A percentile compares a stretch with the other conserved stretches of the same genome.
Evolutionary conservation across 2,888 invertebrate genomes (phyloP).

Genomic region (Apodemia hepburni): DNA sequence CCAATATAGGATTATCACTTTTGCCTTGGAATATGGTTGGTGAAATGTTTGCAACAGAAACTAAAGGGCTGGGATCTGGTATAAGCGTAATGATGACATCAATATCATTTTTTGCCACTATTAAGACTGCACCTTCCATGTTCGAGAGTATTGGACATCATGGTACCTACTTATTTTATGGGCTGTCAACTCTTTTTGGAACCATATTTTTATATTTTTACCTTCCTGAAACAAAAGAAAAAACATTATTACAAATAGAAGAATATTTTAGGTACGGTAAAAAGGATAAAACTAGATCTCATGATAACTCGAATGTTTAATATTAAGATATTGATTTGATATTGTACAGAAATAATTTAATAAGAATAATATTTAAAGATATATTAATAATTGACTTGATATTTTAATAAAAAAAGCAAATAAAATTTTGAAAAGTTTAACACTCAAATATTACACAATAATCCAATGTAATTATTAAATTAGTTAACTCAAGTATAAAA

Average conservation of each 20-base stretch:
- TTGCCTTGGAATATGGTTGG: slow-evolving; percentile 89
- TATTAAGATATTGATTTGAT: neutral
- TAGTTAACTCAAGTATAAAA: neutral
- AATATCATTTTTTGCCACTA: slow-evolving; percentile 83
- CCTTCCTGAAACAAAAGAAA: slow-evolving; percentile 85
- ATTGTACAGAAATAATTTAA: neutral
- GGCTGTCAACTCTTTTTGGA: slow-evolving; percentile 79
- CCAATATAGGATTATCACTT: slow-evolving; percentile 81
- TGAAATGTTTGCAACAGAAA: slow-evolving; percentile 84
- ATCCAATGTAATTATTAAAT: neutral
- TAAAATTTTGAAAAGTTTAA: too few species aligned
- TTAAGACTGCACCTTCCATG: slow-evolving; percentile 84
- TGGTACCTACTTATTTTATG: slow-evolving; percentile 83
- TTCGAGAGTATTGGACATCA: slow-evolving; percentile 76
- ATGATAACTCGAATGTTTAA: slow-evolving; percentile 26
- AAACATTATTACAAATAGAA: slow-evolving; percentile 84
- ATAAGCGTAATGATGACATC: slow-evolving; percentile 84
- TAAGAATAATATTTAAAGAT: neutral
- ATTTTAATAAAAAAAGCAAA: too few species aligned
- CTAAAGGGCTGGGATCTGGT: slow-evolving; percentile 85
- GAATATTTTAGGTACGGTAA: slow-evolving; percentile 70
- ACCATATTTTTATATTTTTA: slow-evolving; percentile 80
- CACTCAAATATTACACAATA: too few species aligned
- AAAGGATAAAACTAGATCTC: slow-evolving; percentile 36
- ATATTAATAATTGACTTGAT: neutral